A percentile compares a stretch with the other conserved stretches of the same genome.
Evolutionary conservation across 2,888 invertebrate genomes (phyloP).

Genomic region (Chalcosyrphus nemorum): DNA sequence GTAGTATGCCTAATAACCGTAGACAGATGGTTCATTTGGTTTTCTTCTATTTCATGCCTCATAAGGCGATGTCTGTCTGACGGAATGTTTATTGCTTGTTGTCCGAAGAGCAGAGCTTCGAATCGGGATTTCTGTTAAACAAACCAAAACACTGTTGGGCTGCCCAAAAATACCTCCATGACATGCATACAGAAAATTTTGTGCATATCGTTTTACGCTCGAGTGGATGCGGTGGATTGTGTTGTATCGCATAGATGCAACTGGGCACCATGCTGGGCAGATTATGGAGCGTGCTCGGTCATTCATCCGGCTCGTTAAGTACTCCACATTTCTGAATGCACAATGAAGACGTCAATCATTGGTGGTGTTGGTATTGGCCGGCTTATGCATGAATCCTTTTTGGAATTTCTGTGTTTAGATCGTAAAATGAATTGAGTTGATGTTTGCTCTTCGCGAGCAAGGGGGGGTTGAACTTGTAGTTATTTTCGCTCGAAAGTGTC

Average conservation of each 20-base stretch:
- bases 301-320: constrained; percentile 67
- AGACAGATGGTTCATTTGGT: constrained; percentile 22
- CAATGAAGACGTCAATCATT: constrained; percentile 70
- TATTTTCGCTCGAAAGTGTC: neutral
- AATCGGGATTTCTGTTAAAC: constrained; percentile 35
- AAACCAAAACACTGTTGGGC: constrained; percentile 47
- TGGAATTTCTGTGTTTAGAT: constrained; percentile 50
- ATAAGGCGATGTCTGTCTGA: constrained; percentile 28
- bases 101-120: neutral
- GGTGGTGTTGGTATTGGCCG: neutral
- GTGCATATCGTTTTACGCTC: constrained; percentile 48
- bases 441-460: neutral
- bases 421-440: constrained; percentile 44
- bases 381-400: constrained; percentile 49
- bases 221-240: constrained; percentile 6
- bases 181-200: constrained; percentile 26
- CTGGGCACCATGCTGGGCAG: constrained; percentile 24
- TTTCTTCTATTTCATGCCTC: constrained; percentile 39
- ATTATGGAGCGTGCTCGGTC: constrained; percentile 64
- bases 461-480: neutral
- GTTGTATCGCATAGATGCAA: constrained; percentile 26
- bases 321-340: constrained; percentile 66
- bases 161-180: constrained; percentile 46
- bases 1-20: neutral
- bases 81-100: constrained; percentile 7